A percentile compares a stretch with the other conserved stretches of the same genome.
Conservation (phyloP, 2,888 invertebrate species). For the Fragum fragum region DNA sequence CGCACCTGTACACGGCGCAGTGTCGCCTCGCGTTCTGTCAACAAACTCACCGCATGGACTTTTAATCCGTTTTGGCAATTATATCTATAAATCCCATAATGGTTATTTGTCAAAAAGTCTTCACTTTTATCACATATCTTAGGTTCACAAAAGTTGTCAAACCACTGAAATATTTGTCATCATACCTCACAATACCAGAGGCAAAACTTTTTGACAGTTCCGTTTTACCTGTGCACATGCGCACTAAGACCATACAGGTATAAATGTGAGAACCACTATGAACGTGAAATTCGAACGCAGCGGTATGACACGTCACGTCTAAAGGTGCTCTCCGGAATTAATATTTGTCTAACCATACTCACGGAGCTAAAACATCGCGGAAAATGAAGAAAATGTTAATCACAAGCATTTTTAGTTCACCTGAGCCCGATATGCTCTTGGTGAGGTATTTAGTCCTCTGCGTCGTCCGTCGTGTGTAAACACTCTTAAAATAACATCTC, state of each 20-base stretch:
- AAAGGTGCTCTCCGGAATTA: too few species aligned
- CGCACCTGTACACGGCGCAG: background rate
- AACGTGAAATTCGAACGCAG: background rate
- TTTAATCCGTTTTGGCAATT: background rate
- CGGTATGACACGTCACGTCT: too few species aligned
- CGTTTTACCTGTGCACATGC: constrained; percentile 27
- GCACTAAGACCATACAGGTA: constrained; percentile 17
- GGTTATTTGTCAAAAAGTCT: too few species aligned
- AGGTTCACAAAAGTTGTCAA: background rate
- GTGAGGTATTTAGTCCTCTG: too few species aligned
- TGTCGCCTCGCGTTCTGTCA: background rate
- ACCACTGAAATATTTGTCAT: constrained; percentile 8
- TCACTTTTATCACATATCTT: background rate
- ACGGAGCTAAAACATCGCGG: too few species aligned
- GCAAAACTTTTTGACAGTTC: constrained; percentile 28
- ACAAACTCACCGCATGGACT: background rate
- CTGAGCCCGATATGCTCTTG: too few species aligned
- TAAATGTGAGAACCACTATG: background rate
- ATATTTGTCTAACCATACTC: too few species aligned
- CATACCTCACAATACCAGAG: constrained; percentile 10
- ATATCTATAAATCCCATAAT: background rate
- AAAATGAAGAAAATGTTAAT: too few species aligned
- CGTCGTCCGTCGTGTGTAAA: too few species aligned
- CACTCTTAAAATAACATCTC: too few species aligned
- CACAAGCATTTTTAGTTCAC: too few species aligned